Percentiles rank a stretch among this genome's conserved stretches.
Evolutionary conservation across 2,797 vertebrate genomes (phyloP).

Genomic region (Schizopygopsis malacanthus): DNA sequence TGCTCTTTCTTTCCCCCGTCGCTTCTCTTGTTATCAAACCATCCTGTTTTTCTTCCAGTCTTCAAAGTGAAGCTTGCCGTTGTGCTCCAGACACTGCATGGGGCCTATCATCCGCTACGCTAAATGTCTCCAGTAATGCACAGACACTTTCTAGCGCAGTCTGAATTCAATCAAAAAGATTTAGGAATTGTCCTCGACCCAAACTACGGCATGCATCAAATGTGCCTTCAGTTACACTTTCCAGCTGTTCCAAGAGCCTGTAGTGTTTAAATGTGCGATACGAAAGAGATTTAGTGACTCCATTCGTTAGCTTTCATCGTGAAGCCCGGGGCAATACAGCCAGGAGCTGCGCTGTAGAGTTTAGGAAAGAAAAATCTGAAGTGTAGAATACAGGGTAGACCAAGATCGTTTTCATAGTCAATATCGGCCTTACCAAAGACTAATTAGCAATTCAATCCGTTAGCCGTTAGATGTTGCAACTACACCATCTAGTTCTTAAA

Average conservation of each 20-base stretch:
- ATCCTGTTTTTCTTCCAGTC: constrained; percentile 31
- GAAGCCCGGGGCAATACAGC: background rate
- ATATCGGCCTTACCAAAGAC: background rate
- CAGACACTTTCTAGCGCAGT: constrained; percentile 35
- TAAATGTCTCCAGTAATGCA: constrained; percentile 42
- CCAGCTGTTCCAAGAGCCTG: constrained; percentile 20
- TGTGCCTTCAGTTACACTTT: constrained; percentile 40
- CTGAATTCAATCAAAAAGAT: constrained; percentile 49
- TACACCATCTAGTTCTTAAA: background rate
- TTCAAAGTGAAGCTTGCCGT: constrained; percentile 53
- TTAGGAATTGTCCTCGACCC: constrained; percentile 29
- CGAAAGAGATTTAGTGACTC: constrained; percentile 33
- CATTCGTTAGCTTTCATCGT: constrained; percentile 1
- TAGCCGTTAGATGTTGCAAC: background rate
- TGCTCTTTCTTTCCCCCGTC: constrained; percentile 49
- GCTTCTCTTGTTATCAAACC: constrained; percentile 44
- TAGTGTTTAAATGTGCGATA: constrained; percentile 21
- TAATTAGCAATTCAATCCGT: background rate
- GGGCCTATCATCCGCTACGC: constrained; percentile 32
- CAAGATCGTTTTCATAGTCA: background rate
- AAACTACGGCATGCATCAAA: constrained; percentile 28
- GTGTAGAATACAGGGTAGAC: background rate
- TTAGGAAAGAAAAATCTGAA: background rate
- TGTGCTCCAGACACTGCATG: constrained; percentile 39
- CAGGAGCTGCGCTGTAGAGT: background rate